Base-by-base conservation (phyloP, 2,797 vertebrate species). In the Sebastes jordani region DNA sequence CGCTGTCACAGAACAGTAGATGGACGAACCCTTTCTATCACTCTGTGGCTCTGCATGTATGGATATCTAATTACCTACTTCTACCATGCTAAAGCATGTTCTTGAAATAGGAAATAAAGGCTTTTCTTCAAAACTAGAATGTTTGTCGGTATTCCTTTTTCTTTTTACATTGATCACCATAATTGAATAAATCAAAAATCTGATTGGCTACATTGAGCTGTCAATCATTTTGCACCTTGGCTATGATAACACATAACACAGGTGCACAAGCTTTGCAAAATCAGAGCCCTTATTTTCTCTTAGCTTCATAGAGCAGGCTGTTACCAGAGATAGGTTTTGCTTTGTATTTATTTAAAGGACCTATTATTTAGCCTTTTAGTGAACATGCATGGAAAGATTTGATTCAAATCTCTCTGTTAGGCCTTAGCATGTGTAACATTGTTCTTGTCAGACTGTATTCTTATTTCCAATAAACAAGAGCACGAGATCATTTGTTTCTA, bases 91-190 rank as follows among this genome's bases (percentile, higher is more conserved):
- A 79, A 87, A 88, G 88, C 84, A 86, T 95, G 92, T 92, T 85
- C 85, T 90, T 93, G 88, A 93, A 94, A 94, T 90, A 95, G 93
- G 91, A 94, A 96, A 96, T 96, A 96, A 96, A 96, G 85, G 91
- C 88, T 94, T 95, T 94, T 93, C 91, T 93, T 95, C 91, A 89
- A 95, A 95, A 93, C 90, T 89, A 89, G 80, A 77, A 64, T 93
- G 82, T 80, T 92, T 92, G 86, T 93, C 81, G 76, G 76, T 72
- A 78, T 94, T 94, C 76, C 64, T 92, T 88, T 83, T 80, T 76
- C 42, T 73, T 87, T 64, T 76, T 65, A 20, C 34, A 72, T 67
- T 64, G 9, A 74, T 61, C 22, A 64, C 20, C 64, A 4, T 29
- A 30, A 18, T 70, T 60, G 8, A 74, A 80, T 49, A 16, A 62